Evolutionary conservation across 2,888 invertebrate species (phyloP).

Genomic region (Sesia apiformis): DNA sequence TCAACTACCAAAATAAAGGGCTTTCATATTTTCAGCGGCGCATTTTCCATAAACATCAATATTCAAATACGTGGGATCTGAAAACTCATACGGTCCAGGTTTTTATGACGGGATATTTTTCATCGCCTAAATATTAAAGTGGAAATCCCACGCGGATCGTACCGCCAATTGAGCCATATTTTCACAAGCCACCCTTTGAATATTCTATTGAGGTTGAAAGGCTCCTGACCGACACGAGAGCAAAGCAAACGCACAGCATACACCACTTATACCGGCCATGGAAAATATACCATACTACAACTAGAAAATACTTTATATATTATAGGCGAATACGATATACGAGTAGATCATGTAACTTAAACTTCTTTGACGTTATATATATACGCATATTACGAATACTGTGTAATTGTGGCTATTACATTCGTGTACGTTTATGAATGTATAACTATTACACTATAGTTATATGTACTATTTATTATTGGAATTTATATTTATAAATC

Average conservation of each 20-base stretch:
- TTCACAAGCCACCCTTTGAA: slow-evolving; percentile 56
- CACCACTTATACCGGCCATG: not conserved
- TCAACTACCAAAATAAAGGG: slow-evolving; percentile 1
- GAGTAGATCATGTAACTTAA: no score
- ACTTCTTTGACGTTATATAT: no score
- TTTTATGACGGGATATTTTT: slow-evolving; percentile 65
- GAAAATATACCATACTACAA: not conserved
- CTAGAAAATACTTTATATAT: no score
- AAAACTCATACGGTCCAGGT: slow-evolving; percentile 60
- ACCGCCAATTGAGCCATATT: slow-evolving; percentile 60
- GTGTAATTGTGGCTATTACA: no score
- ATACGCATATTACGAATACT: no score
- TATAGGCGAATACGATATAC: no score
- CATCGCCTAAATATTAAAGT: slow-evolving; percentile 64
- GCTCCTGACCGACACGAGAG: slow-evolving; percentile 30
- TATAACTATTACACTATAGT: no score
- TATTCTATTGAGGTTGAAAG: slow-evolving; percentile 60
- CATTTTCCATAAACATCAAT: slow-evolving; percentile 62
- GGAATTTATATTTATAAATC: no score
- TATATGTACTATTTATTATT: no score
- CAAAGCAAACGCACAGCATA: slow-evolving; percentile 4
- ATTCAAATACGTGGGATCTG: slow-evolving; percentile 56
- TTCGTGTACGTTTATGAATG: no score
- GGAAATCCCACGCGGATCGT: slow-evolving; percentile 50
- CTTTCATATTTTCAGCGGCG: slow-evolving; percentile 23